phyloP scores from a whole-genome alignment of 2,888 invertebrate genomes.

The Lycocerus yunnanus region DNA sequence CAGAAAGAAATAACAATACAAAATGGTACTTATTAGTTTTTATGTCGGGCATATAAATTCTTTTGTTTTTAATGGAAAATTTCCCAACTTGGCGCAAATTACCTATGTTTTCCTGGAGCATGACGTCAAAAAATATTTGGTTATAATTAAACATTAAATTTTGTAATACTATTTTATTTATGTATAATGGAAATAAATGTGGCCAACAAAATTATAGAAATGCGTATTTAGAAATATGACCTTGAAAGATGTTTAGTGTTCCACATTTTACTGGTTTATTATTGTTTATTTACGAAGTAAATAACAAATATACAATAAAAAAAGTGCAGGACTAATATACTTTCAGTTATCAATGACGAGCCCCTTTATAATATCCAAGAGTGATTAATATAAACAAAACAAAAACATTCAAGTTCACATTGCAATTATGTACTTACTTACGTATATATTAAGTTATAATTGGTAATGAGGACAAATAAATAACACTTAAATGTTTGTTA shows the following conservation, averaged over 20 bases:
- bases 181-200: neutral
- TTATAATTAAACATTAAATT: neutral
- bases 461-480: neutral
- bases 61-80: neutral
- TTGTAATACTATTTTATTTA: neutral
- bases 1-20: too few species aligned
- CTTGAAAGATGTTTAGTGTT: neutral
- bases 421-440: neutral
- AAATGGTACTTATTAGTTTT: too few species aligned
- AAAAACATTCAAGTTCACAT: neutral
- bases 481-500: neutral
- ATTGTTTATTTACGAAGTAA: neutral
- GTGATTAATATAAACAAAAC: neutral
- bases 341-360: neutral
- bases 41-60: neutral
- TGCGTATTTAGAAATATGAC: neutral
- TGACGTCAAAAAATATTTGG: neutral
- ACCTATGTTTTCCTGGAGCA: neutral
- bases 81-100: neutral
- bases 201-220: neutral
- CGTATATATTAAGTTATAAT: neutral
- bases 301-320: too few species aligned
- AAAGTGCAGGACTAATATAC: neutral
- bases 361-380: neutral
- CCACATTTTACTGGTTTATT: neutral